These are phyloP conservation scores for Trichoplusia ni DNA, from an alignment of 1,140 invertebrate genomes.

Conservation along the genomic window DNA sequence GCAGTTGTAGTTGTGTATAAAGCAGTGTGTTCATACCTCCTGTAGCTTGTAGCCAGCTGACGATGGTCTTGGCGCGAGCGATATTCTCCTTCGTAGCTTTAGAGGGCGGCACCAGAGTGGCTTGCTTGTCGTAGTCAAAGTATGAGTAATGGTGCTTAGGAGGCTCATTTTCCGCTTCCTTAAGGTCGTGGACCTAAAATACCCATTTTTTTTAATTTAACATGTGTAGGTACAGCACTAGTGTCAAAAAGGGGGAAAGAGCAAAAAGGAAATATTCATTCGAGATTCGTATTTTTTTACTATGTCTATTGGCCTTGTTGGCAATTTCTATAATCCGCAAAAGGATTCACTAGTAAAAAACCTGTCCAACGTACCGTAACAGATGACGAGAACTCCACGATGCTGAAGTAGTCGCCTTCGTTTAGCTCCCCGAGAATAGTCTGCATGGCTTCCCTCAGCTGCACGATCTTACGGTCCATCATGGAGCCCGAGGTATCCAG, in stretches of 20 bases:
- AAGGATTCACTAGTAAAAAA: constrained; percentile 65
- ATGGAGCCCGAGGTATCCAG: constrained; percentile 88
- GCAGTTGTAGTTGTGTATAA: too few relatives aligned
- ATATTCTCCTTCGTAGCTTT: constrained; percentile 81
- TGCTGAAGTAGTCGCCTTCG: constrained; percentile 85
- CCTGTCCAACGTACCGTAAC: constrained; percentile 80
- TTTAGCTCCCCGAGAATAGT: constrained; percentile 84
- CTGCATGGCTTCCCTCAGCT: constrained; percentile 86
- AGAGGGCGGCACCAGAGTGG: constrained; percentile 69
- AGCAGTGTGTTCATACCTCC: constrained; percentile 66
- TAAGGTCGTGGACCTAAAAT: constrained; percentile 58
- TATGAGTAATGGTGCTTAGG: constrained; percentile 41
- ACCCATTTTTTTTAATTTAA: too few relatives aligned
- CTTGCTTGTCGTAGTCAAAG: constrained; percentile 38
- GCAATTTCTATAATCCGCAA: too few relatives aligned
- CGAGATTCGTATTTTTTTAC: too few relatives aligned
- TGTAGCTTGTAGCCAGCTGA: constrained; percentile 79
- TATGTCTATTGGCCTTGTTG: too few relatives aligned
- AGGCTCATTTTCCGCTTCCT: constrained; percentile 54
- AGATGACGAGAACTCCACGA: constrained; percentile 83
- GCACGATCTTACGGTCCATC: constrained; percentile 84
- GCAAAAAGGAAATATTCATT: too few relatives aligned
- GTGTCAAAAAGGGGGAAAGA: too few relatives aligned
- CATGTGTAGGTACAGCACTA: too few relatives aligned
- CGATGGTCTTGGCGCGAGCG: constrained; percentile 81